Percentiles rank a stretch among this genome's conserved stretches.
Evolutionary conservation across 2,888 invertebrate species (phyloP).

Genomic region (Melieria omissa): DNA sequence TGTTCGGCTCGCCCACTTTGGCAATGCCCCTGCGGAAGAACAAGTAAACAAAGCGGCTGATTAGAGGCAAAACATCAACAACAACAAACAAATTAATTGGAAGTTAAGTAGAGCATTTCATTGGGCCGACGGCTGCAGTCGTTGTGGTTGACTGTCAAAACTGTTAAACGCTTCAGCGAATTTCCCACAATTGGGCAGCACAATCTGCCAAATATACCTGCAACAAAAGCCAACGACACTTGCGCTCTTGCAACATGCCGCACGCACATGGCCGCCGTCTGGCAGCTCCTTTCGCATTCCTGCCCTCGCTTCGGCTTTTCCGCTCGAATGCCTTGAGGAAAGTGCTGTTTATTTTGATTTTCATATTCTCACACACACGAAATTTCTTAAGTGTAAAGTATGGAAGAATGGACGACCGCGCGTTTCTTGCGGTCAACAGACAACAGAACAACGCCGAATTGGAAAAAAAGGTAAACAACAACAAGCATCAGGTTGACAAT

Average conservation of each 20-base stretch:
- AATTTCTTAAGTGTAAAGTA: no score
- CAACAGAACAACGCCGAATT: no score
- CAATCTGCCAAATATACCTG: not conserved
- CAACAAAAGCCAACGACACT: no score
- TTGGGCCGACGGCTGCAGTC: conserved; percentile 12
- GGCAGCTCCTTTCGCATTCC: no score
- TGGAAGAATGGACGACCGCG: no score
- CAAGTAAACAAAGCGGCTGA: conserved; percentile 22
- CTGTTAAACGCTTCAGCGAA: conserved; percentile 52
- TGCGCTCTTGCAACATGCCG: no score
- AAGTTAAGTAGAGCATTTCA: conserved; percentile 6
- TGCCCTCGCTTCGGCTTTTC: conserved; percentile 44
- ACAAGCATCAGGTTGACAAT: conserved; percentile 12
- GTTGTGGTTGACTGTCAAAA: conserved; percentile 46
- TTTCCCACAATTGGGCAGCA: not conserved
- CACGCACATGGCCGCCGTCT: no score
- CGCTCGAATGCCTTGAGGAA: conserved; percentile 52
- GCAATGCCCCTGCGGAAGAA: conserved; percentile 84
- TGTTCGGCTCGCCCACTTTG: conserved; percentile 93
- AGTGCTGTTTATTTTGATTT: not conserved
- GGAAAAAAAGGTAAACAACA: no score
- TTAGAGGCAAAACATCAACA: not conserved
- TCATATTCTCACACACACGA: no score
- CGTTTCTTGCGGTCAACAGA: no score
- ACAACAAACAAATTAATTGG: conserved; percentile 1